Percentiles rank a stretch among this genome's conserved stretches.
Evolutionary conservation across 2,113 vertebrate species (phyloP).

Genomic region (Diphyllodes magnificus): DNA sequence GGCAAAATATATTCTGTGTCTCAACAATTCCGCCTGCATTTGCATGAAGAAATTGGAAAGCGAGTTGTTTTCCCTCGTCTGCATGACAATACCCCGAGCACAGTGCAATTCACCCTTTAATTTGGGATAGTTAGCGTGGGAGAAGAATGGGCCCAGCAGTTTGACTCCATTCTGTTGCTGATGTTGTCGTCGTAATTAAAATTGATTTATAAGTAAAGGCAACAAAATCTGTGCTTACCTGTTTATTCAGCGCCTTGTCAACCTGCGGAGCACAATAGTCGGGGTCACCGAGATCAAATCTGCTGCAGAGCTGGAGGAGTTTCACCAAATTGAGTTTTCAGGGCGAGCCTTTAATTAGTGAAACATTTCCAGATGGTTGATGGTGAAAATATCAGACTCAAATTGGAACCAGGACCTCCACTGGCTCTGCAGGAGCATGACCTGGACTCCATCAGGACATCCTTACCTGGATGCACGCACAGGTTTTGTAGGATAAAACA

Average conservation of each 20-base stretch:
- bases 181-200: conserved; percentile 61
- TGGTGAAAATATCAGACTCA: neutral
- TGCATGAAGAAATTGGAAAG: conserved; percentile 79
- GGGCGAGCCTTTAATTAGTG: neutral
- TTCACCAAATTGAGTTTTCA: neutral
- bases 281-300: neutral
- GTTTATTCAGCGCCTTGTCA: neutral
- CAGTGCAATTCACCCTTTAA: conserved; percentile 66
- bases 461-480: accelerated
- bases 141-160: conserved; percentile 30
- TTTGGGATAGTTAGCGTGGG: conserved; percentile 62
- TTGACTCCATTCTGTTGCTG: conserved; percentile 30
- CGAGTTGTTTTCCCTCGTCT: conserved; percentile 76
- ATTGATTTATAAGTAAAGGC: conserved; percentile 60
- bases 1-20: conserved; percentile 75
- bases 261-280: neutral
- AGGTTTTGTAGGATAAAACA: neutral
- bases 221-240: conserved; percentile 12
- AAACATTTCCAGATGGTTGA: neutral
- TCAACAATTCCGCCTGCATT: conserved; percentile 71
- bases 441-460: neutral
- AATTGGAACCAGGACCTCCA: neutral
- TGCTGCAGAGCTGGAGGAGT: neutral
- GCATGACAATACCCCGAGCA: conserved; percentile 72
- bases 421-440: neutral